Percentiles rank a stretch among this genome's conserved stretches.
Conservation (phyloP, 64 coral and sea anemone genomes). For the Exaiptasia diaphana region DNA sequence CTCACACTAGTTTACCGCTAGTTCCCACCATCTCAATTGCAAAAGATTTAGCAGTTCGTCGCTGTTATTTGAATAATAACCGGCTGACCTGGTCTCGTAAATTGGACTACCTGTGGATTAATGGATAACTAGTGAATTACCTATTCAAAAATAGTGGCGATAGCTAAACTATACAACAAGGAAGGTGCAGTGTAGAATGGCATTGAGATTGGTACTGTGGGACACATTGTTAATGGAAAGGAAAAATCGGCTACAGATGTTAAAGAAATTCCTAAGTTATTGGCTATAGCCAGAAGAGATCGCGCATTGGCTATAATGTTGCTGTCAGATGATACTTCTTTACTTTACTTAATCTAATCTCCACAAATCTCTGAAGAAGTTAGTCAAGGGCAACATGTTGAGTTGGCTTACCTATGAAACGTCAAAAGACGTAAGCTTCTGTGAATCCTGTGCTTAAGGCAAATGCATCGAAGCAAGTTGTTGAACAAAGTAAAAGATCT, state of each 20-base stretch:
- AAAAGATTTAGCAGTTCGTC: neutral
- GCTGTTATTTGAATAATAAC: neutral
- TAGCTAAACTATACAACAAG: conserved; percentile 38
- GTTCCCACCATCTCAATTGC: no score
- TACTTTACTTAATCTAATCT: neutral
- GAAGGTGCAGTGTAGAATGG: conserved; percentile 40
- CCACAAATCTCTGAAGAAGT: conserved; percentile 17
- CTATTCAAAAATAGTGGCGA: neutral
- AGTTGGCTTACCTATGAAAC: neutral
- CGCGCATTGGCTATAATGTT: neutral
- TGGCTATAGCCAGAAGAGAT: neutral
- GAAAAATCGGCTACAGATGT: neutral
- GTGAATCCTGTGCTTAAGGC: conserved; percentile 21
- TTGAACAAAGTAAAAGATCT: neutral
- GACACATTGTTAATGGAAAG: neutral
- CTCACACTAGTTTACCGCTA: no score
- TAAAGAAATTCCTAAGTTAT: neutral
- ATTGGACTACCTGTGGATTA: neutral
- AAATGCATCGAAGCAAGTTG: conserved; percentile 23
- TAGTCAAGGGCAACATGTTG: conserved; percentile 3
- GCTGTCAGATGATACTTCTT: neutral
- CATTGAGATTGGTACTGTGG: neutral
- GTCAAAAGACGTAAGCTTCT: neutral
- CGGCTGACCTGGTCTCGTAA: neutral
- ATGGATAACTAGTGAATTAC: neutral